Evolutionary conservation across 2,888 invertebrate species (phyloP), one percentile per base, ranked within the genome.

Genomic region (Prosopocoilus inquinatus): DNA sequence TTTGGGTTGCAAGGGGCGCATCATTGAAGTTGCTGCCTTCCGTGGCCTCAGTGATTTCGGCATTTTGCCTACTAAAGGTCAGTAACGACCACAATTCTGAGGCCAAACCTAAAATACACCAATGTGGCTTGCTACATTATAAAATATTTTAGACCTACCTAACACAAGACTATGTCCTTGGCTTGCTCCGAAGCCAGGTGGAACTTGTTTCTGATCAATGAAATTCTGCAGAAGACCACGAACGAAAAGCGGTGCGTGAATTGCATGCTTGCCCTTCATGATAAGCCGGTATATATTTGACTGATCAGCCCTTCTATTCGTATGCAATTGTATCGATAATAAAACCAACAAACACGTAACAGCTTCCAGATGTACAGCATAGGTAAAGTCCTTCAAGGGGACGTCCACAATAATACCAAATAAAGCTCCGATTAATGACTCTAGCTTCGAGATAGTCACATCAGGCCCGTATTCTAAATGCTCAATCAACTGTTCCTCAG

Each of bases 1-100:
- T 94, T 78, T 96, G 94, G 79, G 91, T 92, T 53, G 96, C 94
- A 61, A 97, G 80, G 1, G 90, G 90, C 56, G 87, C 86, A 63
- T 86, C 84, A 7, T 70, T 67, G 53, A 67, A 70, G 49, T 70
- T 68, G 54, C 62, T 68, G 47, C 39, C 39, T 8, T 34, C 39
- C 9, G 50, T 73, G 11, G 68, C 75, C 0, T 80, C 75, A 28
- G 39, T 39, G 2, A 72, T 69, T 51, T 79, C 79, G 9, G 78
- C 68, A 0, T 80, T 69, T 50, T 84, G 70, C 60, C 70, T 67
- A 47, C 74, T 78, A 58, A 91, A 86, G 0, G 90, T 88, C 59
- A 94, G 81, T 71, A 93, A 88, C 64, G 88, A 92, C 85, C 92
- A 90, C 43, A 94, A 76, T 13, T 88, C 89, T 50, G 87, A 88